Conservation (phyloP, 2,113 vertebrate species). For the Sinocyclocheilus grahami region DNA sequence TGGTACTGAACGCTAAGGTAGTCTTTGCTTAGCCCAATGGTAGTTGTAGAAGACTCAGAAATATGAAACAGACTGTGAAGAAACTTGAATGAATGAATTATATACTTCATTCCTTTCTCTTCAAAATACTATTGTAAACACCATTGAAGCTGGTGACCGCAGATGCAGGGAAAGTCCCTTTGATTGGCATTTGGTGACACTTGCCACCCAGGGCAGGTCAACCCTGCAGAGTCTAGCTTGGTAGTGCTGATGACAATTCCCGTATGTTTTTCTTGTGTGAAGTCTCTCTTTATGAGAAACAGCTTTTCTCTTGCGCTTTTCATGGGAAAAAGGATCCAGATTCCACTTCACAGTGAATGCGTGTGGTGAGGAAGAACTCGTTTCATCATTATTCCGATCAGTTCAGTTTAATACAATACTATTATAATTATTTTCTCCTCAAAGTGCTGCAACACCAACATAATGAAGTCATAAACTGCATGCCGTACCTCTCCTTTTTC, state of each 20-base stretch:
- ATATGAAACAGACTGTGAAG: conserved; percentile 13
- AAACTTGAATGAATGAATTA: conserved; percentile 31
- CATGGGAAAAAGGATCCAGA: conserved; percentile 47
- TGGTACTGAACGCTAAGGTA: not conserved
- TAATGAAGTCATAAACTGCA: conserved; percentile 57
- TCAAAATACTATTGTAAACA: conserved; percentile 16
- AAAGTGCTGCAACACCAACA: conserved; percentile 46
- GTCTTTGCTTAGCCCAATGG: not conserved
- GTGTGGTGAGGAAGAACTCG: conserved; percentile 14
- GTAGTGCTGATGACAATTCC: conserved; percentile 56
- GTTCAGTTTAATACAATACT: conserved; percentile 53
- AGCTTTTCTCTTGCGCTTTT: conserved; percentile 56
- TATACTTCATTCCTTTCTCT: conserved; percentile 9
- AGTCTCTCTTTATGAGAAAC: conserved; percentile 62
- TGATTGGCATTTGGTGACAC: conserved; percentile 44
- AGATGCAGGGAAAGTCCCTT: conserved; percentile 2
- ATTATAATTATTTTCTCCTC: conserved; percentile 55
- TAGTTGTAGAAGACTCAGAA: not conserved
- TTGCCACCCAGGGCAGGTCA: conserved; percentile 48
- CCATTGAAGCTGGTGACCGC: not conserved
- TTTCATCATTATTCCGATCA: conserved; percentile 55
- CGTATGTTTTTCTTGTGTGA: conserved; percentile 58
- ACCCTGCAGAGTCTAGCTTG: conserved; percentile 39
- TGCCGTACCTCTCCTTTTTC: conserved; percentile 41
- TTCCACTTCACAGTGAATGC: conserved; percentile 45